Evolutionary conservation across 2,888 invertebrate genomes (phyloP).

Genomic region (Acanthosepion pharaonis): DNA sequence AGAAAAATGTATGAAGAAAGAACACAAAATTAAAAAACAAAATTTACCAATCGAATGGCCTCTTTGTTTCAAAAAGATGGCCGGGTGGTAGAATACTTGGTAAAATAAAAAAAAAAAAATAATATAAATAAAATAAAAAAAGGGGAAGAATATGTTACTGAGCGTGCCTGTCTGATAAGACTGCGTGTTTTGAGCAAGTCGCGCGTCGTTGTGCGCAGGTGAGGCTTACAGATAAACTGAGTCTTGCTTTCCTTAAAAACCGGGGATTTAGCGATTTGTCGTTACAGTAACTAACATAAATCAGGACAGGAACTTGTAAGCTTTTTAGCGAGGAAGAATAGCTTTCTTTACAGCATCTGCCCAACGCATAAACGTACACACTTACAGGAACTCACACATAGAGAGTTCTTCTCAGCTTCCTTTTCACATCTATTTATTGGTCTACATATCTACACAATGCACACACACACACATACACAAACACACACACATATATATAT

Average conservation of each 20-base stretch:
- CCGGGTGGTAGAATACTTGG: background rate
- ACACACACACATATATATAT: background rate
- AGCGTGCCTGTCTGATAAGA: slow-evolving; percentile 20
- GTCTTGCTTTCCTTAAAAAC: background rate
- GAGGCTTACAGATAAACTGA: background rate
- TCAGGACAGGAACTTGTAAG: background rate
- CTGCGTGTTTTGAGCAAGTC: background rate
- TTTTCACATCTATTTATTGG: background rate
- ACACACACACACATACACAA: background rate
- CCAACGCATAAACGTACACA: background rate
- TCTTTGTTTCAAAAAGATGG: background rate
- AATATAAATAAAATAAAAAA: background rate
- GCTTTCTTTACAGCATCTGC: background rate
- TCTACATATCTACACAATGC: background rate
- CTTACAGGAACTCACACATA: background rate
- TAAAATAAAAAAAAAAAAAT: background rate
- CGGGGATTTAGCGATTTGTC: background rate
- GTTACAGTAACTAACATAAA: slow-evolving; percentile 16
- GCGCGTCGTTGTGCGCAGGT: background rate
- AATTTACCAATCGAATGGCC: background rate
- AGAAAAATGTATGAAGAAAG: no score
- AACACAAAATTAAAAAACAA: no score
- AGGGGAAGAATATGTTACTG: background rate
- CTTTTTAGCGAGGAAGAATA: background rate
- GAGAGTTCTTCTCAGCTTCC: background rate